phyloP scores from a whole-genome alignment of 2,797 vertebrate genomes.

The Microctenopoma stevenorrisi region DNA sequence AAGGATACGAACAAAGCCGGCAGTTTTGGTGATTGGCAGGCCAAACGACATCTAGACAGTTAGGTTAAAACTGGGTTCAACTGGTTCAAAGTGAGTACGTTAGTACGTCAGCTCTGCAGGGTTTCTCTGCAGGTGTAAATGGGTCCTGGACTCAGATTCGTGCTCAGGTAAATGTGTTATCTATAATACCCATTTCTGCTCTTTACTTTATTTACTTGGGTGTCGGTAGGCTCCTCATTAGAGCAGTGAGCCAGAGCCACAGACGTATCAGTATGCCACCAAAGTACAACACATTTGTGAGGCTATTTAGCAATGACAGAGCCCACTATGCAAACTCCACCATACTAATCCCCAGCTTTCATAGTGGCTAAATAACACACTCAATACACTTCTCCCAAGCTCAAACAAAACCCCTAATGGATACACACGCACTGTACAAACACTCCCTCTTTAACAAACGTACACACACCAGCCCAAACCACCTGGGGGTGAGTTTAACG shows the following conservation, averaged over 20 bases:
- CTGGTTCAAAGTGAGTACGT: background rate
- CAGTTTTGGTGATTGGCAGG: conserved; percentile 21
- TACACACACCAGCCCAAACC: conserved; percentile 56
- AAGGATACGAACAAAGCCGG: background rate
- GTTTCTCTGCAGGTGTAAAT: background rate
- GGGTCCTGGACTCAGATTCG: background rate
- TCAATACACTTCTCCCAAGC: conserved; percentile 45
- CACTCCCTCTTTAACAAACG: conserved; percentile 52
- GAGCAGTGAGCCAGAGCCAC: conserved; percentile 26
- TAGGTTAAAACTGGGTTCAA: conserved; percentile 4
- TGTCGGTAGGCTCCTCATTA: conserved; percentile 3
- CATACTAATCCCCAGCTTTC: conserved; percentile 59
- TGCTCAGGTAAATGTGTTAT: background rate
- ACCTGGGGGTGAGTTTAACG: conserved; percentile 72
- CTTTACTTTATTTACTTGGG: conserved; percentile 14
- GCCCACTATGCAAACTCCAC: conserved; percentile 60
- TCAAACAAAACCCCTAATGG: conserved; percentile 66
- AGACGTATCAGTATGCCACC: background rate
- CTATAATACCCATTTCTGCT: background rate
- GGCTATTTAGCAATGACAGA: conserved; percentile 56
- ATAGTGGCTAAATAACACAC: conserved; percentile 48
- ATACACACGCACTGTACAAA: conserved; percentile 54
- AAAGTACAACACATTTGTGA: conserved; percentile 31
- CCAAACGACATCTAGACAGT: conserved; percentile 16
- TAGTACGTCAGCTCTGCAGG: background rate